These are phyloP conservation scores for Diogma glabrata DNA, from an alignment of 2,888 invertebrate genomes.

Conservation along the genomic window DNA sequence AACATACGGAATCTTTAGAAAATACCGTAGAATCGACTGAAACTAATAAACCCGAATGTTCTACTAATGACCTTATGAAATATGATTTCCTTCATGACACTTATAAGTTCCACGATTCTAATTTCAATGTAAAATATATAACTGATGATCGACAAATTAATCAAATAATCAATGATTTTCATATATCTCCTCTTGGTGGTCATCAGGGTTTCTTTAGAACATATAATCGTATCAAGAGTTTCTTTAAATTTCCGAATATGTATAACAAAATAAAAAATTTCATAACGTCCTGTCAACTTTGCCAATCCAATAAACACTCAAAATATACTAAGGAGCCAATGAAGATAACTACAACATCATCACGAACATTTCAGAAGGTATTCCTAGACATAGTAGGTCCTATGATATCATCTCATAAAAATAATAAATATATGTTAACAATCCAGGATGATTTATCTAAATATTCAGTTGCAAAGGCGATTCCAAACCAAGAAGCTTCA, in stretches of 20 bases:
- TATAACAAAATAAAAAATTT: conserved; percentile 24
- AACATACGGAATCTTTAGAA: no score
- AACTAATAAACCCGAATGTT: no score
- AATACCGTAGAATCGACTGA: no score
- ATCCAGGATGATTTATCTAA: conserved; percentile 24
- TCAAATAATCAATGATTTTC: no score
- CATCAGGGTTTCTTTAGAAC: no score
- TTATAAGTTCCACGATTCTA: no score
- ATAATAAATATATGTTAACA: conserved; percentile 22
- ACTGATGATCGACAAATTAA: no score
- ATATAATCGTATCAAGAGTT: no score
- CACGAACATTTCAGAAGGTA: conserved; percentile 22
- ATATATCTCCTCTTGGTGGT: no score
- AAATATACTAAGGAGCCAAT: not conserved
- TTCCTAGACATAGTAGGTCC: conserved; percentile 25
- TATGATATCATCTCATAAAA: conserved; percentile 18
- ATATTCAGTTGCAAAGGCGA: conserved; percentile 22
- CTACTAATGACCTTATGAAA: no score
- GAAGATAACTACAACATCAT: not conserved
- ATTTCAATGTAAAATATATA: no score
- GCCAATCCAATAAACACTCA: conserved; percentile 21
- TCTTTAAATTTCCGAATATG: conserved; percentile 19
- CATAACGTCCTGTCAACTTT: conserved; percentile 23
- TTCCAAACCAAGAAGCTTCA: conserved; percentile 20
- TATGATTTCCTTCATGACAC: no score